phyloP scores from a whole-genome alignment of 2,797 vertebrate genomes.

The Paedocypris micromegethes region DNA sequence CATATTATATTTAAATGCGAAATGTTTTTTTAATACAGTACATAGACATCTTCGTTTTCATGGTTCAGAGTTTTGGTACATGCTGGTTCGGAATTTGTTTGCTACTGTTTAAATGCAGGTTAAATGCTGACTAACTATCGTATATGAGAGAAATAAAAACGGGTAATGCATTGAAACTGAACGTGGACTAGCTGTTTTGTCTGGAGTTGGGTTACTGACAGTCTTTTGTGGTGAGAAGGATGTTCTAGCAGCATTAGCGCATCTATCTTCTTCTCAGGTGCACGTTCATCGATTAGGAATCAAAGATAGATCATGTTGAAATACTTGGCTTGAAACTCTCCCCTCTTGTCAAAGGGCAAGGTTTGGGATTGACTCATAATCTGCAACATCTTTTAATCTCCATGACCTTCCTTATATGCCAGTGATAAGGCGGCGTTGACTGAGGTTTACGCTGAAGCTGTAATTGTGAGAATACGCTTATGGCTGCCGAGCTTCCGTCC shows the following conservation, averaged over 20 bases:
- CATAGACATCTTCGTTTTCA: too few relatives aligned
- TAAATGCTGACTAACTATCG: too few relatives aligned
- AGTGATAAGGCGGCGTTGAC: constrained; percentile 18
- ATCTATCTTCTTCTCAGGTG: background rate
- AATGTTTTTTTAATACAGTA: too few relatives aligned
- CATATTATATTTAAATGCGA: too few relatives aligned
- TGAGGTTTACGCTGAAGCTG: constrained; percentile 16
- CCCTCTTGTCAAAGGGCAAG: background rate
- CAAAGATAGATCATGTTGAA: constrained; percentile 12
- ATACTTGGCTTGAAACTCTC: background rate
- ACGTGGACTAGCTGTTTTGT: too few relatives aligned
- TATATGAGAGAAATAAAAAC: too few relatives aligned
- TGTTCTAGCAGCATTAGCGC: constrained; percentile 13
- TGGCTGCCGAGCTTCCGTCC: constrained; percentile 13
- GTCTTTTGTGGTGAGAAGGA: background rate
- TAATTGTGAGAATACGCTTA: constrained; percentile 32
- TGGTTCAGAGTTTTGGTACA: too few relatives aligned
- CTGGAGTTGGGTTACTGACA: too few relatives aligned
- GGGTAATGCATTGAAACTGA: too few relatives aligned
- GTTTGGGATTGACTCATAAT: constrained; percentile 15
- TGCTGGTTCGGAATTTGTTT: too few relatives aligned
- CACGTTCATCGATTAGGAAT: constrained; percentile 20
- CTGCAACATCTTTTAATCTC: constrained; percentile 24
- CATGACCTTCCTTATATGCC: constrained; percentile 27
- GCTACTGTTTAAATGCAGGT: too few relatives aligned